Conservation (phyloP, 2,797 vertebrate genomes). For the Malurus splendens region DNA sequence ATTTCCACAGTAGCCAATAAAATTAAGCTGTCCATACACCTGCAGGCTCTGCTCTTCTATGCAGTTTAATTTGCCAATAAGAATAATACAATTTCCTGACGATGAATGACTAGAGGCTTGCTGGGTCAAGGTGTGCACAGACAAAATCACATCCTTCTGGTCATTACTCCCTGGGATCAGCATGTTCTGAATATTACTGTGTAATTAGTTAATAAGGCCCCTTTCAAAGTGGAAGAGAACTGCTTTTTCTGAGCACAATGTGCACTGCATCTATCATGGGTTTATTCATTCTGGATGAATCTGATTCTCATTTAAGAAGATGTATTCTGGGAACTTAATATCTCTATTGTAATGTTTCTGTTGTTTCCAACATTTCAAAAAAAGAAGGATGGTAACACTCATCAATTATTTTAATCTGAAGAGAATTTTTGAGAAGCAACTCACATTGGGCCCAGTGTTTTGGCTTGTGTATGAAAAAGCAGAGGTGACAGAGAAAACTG, state of each 20-base stretch:
- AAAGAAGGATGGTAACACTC: not conserved
- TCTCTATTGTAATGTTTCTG: not conserved
- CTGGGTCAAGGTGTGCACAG: conserved; percentile 18
- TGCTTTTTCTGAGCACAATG: not conserved
- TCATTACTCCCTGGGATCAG: conserved; percentile 9
- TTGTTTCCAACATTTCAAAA: not conserved
- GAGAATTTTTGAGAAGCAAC: not conserved
- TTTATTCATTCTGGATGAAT: conserved; percentile 11
- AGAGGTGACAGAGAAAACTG: not conserved
- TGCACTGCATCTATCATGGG: not conserved
- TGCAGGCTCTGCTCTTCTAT: not conserved
- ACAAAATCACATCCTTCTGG: not conserved
- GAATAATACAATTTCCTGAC: not conserved
- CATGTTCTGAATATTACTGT: conserved; percentile 8
- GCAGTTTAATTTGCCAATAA: conserved; percentile 12
- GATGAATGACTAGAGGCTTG: not conserved
- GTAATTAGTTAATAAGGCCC: conserved; percentile 31
- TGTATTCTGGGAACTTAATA: not conserved
- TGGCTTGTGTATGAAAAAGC: not conserved
- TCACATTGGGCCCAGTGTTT: not conserved
- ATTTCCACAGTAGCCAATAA: not conserved
- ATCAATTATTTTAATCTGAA: not conserved
- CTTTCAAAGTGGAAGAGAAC: not conserved
- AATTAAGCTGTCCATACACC: not conserved
- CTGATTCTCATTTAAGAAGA: not conserved